A percentile compares a stretch with the other conserved stretches of the same genome.
Conservation (phyloP, 2,797 vertebrate genomes). For the Poecilia wingei region DNA sequence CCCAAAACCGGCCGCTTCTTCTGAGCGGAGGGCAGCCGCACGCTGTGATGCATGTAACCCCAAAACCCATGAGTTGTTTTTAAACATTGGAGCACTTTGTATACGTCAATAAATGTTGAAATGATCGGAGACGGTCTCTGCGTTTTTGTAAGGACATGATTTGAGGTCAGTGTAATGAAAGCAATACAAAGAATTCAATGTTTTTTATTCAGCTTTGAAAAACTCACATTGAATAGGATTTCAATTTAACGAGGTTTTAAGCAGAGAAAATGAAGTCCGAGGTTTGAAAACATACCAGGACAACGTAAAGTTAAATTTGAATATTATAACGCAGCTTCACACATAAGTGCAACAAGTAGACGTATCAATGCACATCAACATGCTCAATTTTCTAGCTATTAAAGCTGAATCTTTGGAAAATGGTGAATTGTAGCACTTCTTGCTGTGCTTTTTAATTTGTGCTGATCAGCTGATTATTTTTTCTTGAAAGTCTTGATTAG, state of each 20-base stretch:
- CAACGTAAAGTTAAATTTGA: slow-evolving; percentile 5
- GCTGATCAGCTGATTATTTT: background rate
- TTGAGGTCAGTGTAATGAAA: background rate
- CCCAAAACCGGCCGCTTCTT: slow-evolving; percentile 64
- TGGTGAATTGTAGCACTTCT: background rate
- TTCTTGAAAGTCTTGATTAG: background rate
- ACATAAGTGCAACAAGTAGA: slow-evolving; percentile 17
- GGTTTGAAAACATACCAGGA: background rate
- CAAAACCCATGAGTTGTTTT: background rate
- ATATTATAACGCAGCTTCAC: slow-evolving; percentile 6
- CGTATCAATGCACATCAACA: background rate
- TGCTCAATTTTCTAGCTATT: background rate
- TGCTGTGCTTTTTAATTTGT: background rate
- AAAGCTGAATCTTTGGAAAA: background rate
- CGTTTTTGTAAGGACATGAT: background rate
- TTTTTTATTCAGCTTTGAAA: slow-evolving; percentile 11
- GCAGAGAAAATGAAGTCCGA: slow-evolving; percentile 8
- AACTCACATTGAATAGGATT: slow-evolving; percentile 11
- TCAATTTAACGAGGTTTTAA: background rate
- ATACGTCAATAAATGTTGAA: slow-evolving; percentile 67
- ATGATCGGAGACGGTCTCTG: slow-evolving; percentile 16
- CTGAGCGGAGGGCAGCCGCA: slow-evolving; percentile 51
- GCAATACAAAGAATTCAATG: background rate
- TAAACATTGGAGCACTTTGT: slow-evolving; percentile 61
- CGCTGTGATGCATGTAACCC: slow-evolving; percentile 66